Conservation (phyloP, 1,140 invertebrate genomes). For the Episyrphus balteatus region DNA sequence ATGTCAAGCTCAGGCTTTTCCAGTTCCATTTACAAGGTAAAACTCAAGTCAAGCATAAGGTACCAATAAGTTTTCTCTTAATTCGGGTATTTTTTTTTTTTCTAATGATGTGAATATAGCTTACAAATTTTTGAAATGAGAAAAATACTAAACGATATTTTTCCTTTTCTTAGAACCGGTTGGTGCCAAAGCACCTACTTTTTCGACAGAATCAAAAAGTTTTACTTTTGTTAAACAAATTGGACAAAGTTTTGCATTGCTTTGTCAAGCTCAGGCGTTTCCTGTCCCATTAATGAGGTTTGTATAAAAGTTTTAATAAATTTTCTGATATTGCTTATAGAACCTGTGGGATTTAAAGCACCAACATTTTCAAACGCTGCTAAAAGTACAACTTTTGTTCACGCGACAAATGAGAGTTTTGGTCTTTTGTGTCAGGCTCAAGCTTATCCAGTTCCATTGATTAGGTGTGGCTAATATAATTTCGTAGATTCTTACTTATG, state of each 20-base stretch:
- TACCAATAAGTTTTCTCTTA: neutral
- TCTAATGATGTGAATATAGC: too few relatives aligned
- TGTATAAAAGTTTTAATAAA: slow-evolving; percentile 42
- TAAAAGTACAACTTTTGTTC: slow-evolving; percentile 44
- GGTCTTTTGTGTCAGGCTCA: slow-evolving; percentile 59
- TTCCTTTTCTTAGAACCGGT: slow-evolving; percentile 59
- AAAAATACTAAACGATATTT: too few relatives aligned
- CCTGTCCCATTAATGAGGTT: too few relatives aligned
- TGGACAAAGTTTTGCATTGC: slow-evolving; percentile 48
- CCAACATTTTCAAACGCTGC: slow-evolving; percentile 53
- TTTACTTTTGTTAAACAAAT: slow-evolving; percentile 62
- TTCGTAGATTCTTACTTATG: too few relatives aligned
- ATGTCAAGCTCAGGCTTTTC: slow-evolving; percentile 64
- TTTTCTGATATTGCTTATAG: slow-evolving; percentile 36
- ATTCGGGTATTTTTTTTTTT: too few relatives aligned
- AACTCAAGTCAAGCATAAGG: neutral
- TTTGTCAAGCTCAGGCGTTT: slow-evolving; percentile 59
- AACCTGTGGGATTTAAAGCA: slow-evolving; percentile 56
- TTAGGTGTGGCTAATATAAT: too few relatives aligned
- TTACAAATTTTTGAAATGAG: too few relatives aligned
- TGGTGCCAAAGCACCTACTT: slow-evolving; percentile 53
- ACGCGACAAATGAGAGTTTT: slow-evolving; percentile 44
- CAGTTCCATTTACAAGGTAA: slow-evolving; percentile 58
- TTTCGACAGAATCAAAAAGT: slow-evolving; percentile 28
- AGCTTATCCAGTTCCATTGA: slow-evolving; percentile 52